Evolutionary conservation across 2,888 invertebrate species (phyloP).

Genomic region (Harpalus rufipes): DNA sequence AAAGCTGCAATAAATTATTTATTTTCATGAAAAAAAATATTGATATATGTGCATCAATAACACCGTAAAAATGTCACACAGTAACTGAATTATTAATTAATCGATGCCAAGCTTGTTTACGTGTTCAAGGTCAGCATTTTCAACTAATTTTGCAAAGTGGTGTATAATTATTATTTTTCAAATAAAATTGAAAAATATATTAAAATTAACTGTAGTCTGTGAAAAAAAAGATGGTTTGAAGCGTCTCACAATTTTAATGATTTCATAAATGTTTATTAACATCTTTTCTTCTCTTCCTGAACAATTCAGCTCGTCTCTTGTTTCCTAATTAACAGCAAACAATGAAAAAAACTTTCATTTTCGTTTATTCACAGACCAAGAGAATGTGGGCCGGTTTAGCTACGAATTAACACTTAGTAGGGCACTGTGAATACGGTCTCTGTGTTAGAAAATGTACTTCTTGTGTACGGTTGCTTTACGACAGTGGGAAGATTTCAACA

Average conservation of each 20-base stretch:
- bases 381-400: constrained; percentile 25
- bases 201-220: too few species aligned
- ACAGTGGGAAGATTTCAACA: not conserved
- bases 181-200: too few species aligned
- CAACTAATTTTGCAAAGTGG: too few species aligned
- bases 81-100: too few species aligned
- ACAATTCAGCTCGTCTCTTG: constrained; percentile 10
- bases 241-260: constrained; percentile 20
- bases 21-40: too few species aligned
- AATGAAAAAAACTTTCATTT: constrained; percentile 47
- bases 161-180: too few species aligned
- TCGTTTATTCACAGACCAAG: constrained; percentile 18
- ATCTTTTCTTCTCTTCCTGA: constrained; percentile 15
- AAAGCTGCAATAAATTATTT: too few species aligned
- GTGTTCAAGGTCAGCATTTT: too few species aligned
- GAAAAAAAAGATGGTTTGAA: not conserved
- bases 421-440: constrained; percentile 24
- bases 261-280: constrained; percentile 38
- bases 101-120: too few species aligned
- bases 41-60: too few species aligned
- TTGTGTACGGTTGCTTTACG: constrained; percentile 16
- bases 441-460: constrained; percentile 26
- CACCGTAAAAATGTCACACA: too few species aligned
- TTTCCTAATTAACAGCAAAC: constrained; percentile 42
- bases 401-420: constrained; percentile 49